Evolutionary conservation across 1,140 invertebrate genomes (phyloP).

Genomic region (Vollenhovia emeryi): DNA sequence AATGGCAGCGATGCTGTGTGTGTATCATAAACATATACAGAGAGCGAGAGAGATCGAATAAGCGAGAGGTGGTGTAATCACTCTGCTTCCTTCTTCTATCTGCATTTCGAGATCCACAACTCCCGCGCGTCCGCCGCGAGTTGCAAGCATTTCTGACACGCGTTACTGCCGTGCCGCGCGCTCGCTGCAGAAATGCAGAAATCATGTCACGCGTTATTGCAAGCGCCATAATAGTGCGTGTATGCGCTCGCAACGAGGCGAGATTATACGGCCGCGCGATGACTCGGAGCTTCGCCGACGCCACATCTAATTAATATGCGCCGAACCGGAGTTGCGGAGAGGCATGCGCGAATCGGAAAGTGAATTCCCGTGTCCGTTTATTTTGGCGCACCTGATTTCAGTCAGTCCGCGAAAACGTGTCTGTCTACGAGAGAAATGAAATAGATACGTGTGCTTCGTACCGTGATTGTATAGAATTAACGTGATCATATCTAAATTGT

Average conservation of each 20-base stretch:
- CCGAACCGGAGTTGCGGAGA: not conserved
- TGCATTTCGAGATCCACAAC: constrained; percentile 23
- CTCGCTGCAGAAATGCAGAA: constrained; percentile 55
- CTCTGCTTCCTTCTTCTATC: not conserved
- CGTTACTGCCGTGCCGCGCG: constrained; percentile 8
- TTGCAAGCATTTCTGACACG: constrained; percentile 17
- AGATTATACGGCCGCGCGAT: constrained; percentile 38
- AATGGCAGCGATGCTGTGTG: constrained; percentile 55
- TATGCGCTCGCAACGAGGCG: constrained; percentile 24
- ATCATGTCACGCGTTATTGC: constrained; percentile 52
- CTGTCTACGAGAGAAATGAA: not conserved
- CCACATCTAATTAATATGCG: constrained; percentile 41
- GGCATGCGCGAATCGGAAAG: constrained; percentile 28
- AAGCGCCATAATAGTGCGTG: constrained; percentile 25
- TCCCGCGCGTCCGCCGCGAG: not conserved
- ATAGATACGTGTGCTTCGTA: not conserved
- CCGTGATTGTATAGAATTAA: not conserved
- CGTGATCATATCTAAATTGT: constrained; percentile 6
- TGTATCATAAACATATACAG: no score
- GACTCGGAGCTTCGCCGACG: constrained; percentile 21
- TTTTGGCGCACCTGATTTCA: constrained; percentile 17
- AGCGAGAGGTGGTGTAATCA: constrained; percentile 64
- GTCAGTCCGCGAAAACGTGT: constrained; percentile 22
- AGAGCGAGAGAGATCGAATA: not conserved
- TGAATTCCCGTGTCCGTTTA: constrained; percentile 40